Evolutionary conservation across 2,113 vertebrate genomes (phyloP).

Genomic region (Misgurnus anguillicaudatus): DNA sequence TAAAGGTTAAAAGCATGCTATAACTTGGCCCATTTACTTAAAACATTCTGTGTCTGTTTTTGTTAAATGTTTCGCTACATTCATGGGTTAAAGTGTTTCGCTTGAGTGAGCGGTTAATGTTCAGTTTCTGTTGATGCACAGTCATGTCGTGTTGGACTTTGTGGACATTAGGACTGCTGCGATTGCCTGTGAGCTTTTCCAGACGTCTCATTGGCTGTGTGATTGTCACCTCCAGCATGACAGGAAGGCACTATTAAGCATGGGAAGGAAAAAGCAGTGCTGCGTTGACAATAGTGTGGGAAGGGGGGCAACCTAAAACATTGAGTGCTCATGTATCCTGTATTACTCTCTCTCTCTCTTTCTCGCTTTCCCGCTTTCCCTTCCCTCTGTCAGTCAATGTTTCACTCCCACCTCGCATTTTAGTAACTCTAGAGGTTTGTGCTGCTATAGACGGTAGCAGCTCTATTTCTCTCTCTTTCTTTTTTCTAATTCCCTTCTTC

Average conservation of each 20-base stretch:
- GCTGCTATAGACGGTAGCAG: neutral
- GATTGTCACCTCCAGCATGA: conserved; percentile 28
- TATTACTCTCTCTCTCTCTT: conserved; percentile 34
- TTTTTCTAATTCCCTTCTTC: conserved; percentile 45
- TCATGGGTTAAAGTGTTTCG: neutral
- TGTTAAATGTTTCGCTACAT: neutral
- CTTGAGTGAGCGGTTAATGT: conserved; percentile 26
- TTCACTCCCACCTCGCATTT: conserved; percentile 26
- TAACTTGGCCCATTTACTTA: neutral
- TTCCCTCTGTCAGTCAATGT: conserved; percentile 11
- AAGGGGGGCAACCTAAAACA: conserved; percentile 35
- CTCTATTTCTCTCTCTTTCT: conserved; percentile 24
- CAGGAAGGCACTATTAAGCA: conserved; percentile 48
- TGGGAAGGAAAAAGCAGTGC: conserved; percentile 49
- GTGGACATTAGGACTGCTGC: neutral
- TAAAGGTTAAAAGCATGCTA: too few species aligned
- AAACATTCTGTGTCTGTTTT: neutral
- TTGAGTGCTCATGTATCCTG: conserved; percentile 48
- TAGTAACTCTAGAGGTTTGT: conserved; percentile 39
- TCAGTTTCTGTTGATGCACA: neutral
- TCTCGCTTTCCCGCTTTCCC: conserved; percentile 5
- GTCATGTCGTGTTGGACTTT: conserved; percentile 6
- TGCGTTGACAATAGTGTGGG: conserved; percentile 48
- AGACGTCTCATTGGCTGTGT: conserved; percentile 31
- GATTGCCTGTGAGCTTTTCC: neutral